A percentile compares a stretch with the other conserved stretches of the same genome.
Evolutionary conservation across 1,140 invertebrate genomes (phyloP).

Genomic region (Lasioglossum baleicum): DNA sequence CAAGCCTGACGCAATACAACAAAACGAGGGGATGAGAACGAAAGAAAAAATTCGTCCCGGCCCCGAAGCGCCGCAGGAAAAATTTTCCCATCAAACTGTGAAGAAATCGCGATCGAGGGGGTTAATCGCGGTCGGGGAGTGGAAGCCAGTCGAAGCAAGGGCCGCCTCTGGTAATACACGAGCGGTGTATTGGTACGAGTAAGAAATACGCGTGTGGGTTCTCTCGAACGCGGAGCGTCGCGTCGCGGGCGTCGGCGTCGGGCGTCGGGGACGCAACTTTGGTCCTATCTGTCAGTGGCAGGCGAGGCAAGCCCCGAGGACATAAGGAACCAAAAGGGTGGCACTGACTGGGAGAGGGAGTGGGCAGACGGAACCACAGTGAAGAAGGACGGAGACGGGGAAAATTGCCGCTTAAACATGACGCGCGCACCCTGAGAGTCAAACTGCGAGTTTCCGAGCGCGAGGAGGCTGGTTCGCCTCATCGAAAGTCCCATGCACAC

Average conservation of each 20-base stretch:
- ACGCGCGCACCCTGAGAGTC: slow-evolving; percentile 63
- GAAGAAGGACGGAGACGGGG: slow-evolving; percentile 35
- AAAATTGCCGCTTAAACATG: slow-evolving; percentile 66
- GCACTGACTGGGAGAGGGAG: slow-evolving; percentile 15
- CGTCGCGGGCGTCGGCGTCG: slow-evolving; percentile 31
- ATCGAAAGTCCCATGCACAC: slow-evolving; percentile 49
- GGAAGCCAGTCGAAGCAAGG: background rate
- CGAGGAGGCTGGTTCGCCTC: slow-evolving; percentile 17
- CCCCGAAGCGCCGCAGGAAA: no score
- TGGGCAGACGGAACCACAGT: background rate
- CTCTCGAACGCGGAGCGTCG: no score
- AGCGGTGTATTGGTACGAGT: slow-evolving; percentile 30
- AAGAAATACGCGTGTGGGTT: slow-evolving; percentile 37
- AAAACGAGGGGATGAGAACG: no score
- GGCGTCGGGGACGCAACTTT: slow-evolving; percentile 47
- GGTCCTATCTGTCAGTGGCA: slow-evolving; percentile 64
- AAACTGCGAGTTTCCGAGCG: slow-evolving; percentile 56
- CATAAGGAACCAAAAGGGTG: slow-evolving; percentile 61
- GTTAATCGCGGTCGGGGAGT: no score
- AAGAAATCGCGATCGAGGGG: no score
- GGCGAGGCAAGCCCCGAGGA: slow-evolving; percentile 48
- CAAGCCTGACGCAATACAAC: no score
- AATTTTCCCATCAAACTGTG: no score
- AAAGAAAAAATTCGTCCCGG: no score
- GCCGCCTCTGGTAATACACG: slow-evolving; percentile 25